Percentiles rank a stretch among this genome's conserved stretches.
Conservation (phyloP, 2,888 invertebrate genomes). For the Lithophane socia region DNA sequence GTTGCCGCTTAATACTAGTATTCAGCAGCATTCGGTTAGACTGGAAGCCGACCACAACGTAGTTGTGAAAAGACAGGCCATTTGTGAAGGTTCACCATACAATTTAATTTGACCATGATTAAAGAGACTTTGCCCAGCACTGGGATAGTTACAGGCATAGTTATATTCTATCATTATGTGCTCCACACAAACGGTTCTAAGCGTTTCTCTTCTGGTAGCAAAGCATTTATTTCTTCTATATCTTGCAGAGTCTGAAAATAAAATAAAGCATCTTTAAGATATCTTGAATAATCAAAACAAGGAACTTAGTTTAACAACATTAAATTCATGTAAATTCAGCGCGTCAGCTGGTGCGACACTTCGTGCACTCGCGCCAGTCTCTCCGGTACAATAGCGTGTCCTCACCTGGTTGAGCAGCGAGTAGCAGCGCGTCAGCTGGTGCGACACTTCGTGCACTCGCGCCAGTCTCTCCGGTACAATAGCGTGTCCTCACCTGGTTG, state of each 20-base stretch:
- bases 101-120: background rate
- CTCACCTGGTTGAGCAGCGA: slow-evolving; percentile 91
- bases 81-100: background rate
- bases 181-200: slow-evolving; percentile 97
- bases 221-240: slow-evolving; percentile 95
- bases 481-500: too few relatives aligned
- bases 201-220: slow-evolving; percentile 95
- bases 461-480: slow-evolving; percentile 96
- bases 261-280: background rate
- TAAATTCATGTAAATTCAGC: background rate
- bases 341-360: too few relatives aligned
- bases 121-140: background rate
- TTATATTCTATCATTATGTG: slow-evolving; percentile 83
- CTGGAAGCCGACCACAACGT: too few relatives aligned
- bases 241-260: slow-evolving; percentile 94
- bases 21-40: background rate
- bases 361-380: too few relatives aligned
- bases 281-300: background rate
- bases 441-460: slow-evolving; percentile 95
- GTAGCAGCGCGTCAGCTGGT: slow-evolving; percentile 95
- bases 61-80: background rate
- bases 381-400: too few relatives aligned
- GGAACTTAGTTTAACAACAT: background rate
- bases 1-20: too few relatives aligned
- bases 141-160: background rate